Percentiles rank a stretch among this genome's conserved stretches.
These are phyloP conservation scores for Chlorospingus flavigularis DNA, from an alignment of 2,797 vertebrate genomes.

Conservation along the genomic window DNA sequence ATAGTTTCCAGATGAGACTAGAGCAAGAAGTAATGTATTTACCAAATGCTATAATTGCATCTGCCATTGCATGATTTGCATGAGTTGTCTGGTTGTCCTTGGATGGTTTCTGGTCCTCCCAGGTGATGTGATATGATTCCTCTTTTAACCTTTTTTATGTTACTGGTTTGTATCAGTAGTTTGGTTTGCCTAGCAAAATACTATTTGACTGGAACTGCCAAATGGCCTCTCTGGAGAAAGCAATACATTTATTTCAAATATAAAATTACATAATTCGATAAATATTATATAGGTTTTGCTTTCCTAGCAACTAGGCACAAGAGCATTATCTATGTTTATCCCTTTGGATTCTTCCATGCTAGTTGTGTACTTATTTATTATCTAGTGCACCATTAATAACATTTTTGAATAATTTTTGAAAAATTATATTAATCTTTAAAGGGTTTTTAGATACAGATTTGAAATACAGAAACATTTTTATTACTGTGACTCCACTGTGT, in stretches of 20 bases:
- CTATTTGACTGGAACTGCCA: not conserved
- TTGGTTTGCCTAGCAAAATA: not conserved
- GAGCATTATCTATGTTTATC: not conserved
- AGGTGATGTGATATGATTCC: not conserved
- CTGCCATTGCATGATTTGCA: not conserved
- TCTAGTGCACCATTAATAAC: not conserved
- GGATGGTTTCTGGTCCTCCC: not conserved
- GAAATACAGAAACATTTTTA: not conserved
- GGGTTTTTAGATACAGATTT: not conserved
- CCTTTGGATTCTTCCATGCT: not conserved
- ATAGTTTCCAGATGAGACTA: not conserved
- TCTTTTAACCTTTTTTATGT: not conserved
- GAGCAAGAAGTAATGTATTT: not conserved
- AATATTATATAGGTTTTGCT: not conserved
- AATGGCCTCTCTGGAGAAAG: not conserved
- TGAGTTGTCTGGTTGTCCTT: not conserved
- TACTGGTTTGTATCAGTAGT: not conserved
- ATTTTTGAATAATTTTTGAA: not conserved
- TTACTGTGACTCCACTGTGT: fast-evolving
- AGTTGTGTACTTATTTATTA: not conserved
- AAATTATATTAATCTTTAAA: not conserved
- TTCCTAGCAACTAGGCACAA: not conserved
- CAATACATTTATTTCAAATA: not conserved
- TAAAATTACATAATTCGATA: not conserved
- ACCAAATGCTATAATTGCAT: not conserved